Percentiles rank a stretch among this genome's conserved stretches.
phyloP scores from a whole-genome alignment of 2,888 invertebrate species.

The Argyra leucocephala region DNA sequence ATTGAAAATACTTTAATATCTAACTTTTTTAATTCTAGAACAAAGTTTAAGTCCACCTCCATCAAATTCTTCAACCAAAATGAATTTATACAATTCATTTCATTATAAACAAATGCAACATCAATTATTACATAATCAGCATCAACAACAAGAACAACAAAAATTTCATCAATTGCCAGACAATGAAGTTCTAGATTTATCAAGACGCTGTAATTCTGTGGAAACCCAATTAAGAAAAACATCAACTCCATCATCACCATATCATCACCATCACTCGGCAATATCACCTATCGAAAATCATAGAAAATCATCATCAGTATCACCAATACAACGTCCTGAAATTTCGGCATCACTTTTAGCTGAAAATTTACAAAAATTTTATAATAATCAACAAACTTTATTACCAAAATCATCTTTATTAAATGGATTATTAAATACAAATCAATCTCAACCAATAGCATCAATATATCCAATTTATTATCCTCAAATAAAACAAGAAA shows the following conservation, averaged over 20 bases:
- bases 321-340: conserved; percentile 10
- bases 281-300: conserved; percentile 23
- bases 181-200: conserved; percentile 39
- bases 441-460: conserved; percentile 15
- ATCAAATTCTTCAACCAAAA: conserved; percentile 27
- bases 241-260: conserved; percentile 32
- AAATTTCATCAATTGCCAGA: conserved; percentile 19
- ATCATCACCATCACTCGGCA: conserved; percentile 27
- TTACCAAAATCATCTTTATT: conserved; percentile 14
- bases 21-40: neutral
- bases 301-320: conserved; percentile 20
- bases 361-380: conserved; percentile 10
- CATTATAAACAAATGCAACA: conserved; percentile 35
- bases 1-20: neutral
- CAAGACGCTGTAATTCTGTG: conserved; percentile 38
- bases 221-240: conserved; percentile 32
- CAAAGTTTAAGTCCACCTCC: conserved; percentile 21
- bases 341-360: conserved; percentile 1
- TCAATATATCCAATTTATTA: conserved; percentile 22
- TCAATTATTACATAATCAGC: conserved; percentile 20
- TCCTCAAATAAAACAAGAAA: conserved; percentile 20
- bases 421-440: neutral
- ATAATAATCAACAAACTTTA: conserved; percentile 7
- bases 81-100: conserved; percentile 37
- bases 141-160: conserved; percentile 12